Base-by-base conservation (phyloP, 2,888 invertebrate species). In the Pseudococcus longispinus region DNA sequence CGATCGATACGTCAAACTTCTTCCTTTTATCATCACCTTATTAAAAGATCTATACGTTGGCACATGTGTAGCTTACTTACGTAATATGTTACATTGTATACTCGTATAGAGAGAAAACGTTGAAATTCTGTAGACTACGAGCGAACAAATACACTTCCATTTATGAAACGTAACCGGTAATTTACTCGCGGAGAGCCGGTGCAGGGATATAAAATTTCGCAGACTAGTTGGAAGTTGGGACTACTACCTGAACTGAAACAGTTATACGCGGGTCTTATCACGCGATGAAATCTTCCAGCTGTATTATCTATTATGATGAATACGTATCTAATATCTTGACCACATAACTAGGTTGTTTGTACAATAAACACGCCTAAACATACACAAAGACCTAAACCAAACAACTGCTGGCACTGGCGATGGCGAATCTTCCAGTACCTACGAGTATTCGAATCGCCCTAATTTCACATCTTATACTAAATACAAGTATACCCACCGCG, bases 131-230 rank as follows among this genome's bases (percentile, higher is more conserved):
- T n/a, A n/a, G n/a, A n/a, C 3, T 11, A 9, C 23, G 18, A 15
- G 15, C 70, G 18, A 70, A 29, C 29, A 70, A 70, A 29, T 70
- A 70, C 18, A 70, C 6, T 29, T 70, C 18, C 18, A 70, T 32
- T 70, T 70, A 13, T 23, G 70, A 70, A 70, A 70, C 29, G 70
- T 29, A 70, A 70, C 70, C 70, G 70, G 70, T 70, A 70, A 70
- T 70, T 70, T 70, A 70, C 15, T 70, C 70, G 18, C 29, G 23
- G 3, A 13, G 20, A 23, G 60, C 60, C 23, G 13, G 60, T 60
- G 70, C 15, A 70, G 70, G 70, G 70, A 70, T 70, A 70, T 70
- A 70, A 70, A 70, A 70, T 70, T 70, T 70, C 70, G 70, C 70
- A n/a, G 15, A 60, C 60, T 4, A 60, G 8, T 60, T 20, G 20